These are phyloP conservation scores for Papilio polyxenes DNA, from an alignment of 1,140 invertebrate genomes.

Conservation along the genomic window DNA sequence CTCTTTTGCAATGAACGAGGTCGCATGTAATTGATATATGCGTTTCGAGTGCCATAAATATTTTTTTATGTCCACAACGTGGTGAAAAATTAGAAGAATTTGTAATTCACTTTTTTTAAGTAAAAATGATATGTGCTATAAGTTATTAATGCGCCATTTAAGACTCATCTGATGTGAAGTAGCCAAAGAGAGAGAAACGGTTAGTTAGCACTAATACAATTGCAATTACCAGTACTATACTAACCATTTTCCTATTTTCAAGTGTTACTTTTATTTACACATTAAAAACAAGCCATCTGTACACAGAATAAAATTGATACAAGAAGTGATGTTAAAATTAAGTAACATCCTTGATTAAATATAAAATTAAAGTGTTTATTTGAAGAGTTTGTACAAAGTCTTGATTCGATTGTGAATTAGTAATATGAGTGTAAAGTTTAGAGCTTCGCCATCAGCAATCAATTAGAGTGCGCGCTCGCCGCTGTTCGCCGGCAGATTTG, in stretches of 20 bases:
- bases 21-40: constrained; percentile 7
- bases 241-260: neutral
- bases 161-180: too few species aligned
- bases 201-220: too few species aligned
- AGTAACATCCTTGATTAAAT: neutral
- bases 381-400: constrained; percentile 1
- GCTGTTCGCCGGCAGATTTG: constrained; percentile 46
- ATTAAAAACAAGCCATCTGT: neutral
- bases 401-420: constrained; percentile 33
- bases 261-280: too few species aligned
- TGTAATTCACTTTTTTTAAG: neutral
- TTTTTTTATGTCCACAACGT: neutral
- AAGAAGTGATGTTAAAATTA: neutral
- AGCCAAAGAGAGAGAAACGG: too few species aligned
- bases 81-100: neutral
- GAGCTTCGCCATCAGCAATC: constrained; percentile 51
- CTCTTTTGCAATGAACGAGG: constrained; percentile 15
- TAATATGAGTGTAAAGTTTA: constrained; percentile 45
- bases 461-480: constrained; percentile 47
- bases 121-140: neutral
- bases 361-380: constrained; percentile 26
- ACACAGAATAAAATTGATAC: neutral
- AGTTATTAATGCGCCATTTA: too few species aligned
- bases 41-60: neutral
- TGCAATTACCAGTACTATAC: neutral